Evolutionary conservation across 2,113 vertebrate species (phyloP).

Genomic region (human): GRCh38 chr7:88392501-88393000

Average conservation of each 20-base stretch:
- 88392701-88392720: neutral
- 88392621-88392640: neutral
- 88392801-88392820: neutral
- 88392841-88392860: neutral
- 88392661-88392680: neutral
- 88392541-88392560: neutral
- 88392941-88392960: neutral
- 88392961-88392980: neutral
- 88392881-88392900: neutral
- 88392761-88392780: neutral
- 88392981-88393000: constrained; percentile 54
- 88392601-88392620: constrained; percentile 5
- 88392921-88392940: neutral
- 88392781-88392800: neutral
- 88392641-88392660: neutral
- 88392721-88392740: neutral
- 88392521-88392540: constrained; percentile 44
- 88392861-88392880: neutral
- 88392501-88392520: constrained; percentile 10
- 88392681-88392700: neutral
- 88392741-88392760: neutral
- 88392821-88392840: neutral
- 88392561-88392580: neutral
- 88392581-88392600: neutral
- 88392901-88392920: neutral